These are phyloP conservation scores for Meleagris gallopavo DNA, from an alignment of 2,113 vertebrate species.

Conservation along the genomic window DNA sequence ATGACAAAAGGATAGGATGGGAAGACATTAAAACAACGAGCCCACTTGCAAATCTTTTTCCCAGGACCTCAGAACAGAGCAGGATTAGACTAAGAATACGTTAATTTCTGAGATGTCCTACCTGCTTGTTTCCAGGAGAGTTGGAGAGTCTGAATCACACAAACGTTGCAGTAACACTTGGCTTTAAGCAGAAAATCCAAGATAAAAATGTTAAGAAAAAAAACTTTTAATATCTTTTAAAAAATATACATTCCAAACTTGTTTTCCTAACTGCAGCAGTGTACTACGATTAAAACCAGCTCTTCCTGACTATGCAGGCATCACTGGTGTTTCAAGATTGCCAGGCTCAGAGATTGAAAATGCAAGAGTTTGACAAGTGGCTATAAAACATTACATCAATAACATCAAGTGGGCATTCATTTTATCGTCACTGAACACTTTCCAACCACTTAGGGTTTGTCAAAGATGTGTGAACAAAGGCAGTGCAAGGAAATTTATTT, in stretches of 20 bases:
- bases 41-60: background rate
- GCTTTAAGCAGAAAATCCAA: conserved; percentile 72
- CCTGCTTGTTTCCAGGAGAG: conserved; percentile 95
- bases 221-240: background rate
- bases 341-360: background rate
- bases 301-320: background rate
- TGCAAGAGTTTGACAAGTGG: background rate
- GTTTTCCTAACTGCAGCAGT: background rate
- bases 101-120: conserved; percentile 60
- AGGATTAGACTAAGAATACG: background rate
- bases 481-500: background rate
- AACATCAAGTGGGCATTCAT: background rate
- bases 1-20: background rate
- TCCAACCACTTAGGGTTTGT: background rate
- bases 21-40: background rate
- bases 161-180: conserved; percentile 89
- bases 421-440: background rate
- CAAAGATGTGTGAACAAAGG: background rate
- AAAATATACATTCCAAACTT: background rate
- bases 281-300: background rate
- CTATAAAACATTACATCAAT: background rate
- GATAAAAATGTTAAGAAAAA: background rate
- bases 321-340: background rate
- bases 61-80: background rate
- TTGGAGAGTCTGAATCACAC: conserved; percentile 92